Conservation (phyloP, 2,113 vertebrate genomes). For the Vireo altiloquus region DNA sequence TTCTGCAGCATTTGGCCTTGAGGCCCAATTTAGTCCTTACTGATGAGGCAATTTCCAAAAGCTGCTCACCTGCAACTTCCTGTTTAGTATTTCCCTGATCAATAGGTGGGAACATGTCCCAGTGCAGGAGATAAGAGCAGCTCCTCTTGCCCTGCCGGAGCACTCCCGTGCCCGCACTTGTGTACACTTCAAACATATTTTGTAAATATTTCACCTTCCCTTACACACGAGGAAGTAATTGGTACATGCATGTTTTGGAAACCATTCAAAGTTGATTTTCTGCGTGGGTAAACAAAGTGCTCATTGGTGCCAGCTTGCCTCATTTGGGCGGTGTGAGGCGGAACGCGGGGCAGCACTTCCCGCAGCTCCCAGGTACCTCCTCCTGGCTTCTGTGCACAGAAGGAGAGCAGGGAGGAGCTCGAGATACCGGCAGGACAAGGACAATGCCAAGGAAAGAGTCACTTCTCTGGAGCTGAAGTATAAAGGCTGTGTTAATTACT, state of each 20-base stretch:
- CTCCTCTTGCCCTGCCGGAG: not conserved
- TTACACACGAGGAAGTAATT: constrained; percentile 46
- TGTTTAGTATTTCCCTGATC: not conserved
- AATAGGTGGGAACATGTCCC: not conserved
- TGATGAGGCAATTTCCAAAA: constrained; percentile 44
- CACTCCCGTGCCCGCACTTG: rapidly evolving
- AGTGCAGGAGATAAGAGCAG: not conserved
- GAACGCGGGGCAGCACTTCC: not conserved
- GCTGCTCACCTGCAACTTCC: constrained; percentile 20
- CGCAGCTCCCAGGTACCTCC: not conserved
- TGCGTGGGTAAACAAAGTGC: constrained; percentile 41
- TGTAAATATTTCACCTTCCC: constrained; percentile 50
- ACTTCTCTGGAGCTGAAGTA: not conserved
- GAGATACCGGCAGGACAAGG: not conserved
- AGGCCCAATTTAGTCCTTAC: not conserved
- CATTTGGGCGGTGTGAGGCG: not conserved
- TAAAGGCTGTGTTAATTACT: constrained; percentile 35
- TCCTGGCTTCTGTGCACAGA: not conserved
- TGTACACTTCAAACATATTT: not conserved
- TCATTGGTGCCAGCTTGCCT: not conserved
- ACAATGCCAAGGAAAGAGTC: not conserved
- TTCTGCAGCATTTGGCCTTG: not conserved
- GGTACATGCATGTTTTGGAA: constrained; percentile 57
- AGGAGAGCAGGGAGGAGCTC: not conserved
- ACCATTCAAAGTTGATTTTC: constrained; percentile 54